Percentiles rank a stretch among this genome's conserved stretches.
Conservation (phyloP, 2,797 vertebrate species). For the Emys orbicularis region DNA sequence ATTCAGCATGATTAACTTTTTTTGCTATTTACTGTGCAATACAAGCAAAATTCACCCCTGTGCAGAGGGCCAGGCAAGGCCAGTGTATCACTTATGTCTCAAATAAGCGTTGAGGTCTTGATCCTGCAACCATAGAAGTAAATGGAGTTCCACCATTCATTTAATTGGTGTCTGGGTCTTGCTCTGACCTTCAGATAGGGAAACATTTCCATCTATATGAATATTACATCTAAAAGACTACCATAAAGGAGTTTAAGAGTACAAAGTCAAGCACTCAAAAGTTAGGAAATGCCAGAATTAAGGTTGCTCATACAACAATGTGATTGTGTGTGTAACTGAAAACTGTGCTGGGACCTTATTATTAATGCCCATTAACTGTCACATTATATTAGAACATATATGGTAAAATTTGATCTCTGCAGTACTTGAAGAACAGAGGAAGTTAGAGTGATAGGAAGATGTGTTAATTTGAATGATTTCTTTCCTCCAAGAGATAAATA, state of each 20-base stretch:
- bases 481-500: constrained; percentile 22
- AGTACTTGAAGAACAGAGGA: background rate
- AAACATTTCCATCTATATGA: background rate
- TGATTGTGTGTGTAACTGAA: background rate
- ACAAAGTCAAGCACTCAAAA: background rate
- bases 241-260: background rate
- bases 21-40: background rate
- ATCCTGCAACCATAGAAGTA: background rate
- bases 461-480: constrained; percentile 1
- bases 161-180: background rate
- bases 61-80: background rate
- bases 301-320: background rate
- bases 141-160: background rate
- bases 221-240: background rate
- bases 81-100: background rate
- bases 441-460: background rate
- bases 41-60: background rate
- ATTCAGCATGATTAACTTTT: background rate
- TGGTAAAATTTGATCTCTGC: background rate
- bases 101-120: background rate
- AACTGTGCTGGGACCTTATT: background rate
- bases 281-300: background rate
- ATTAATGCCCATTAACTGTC: background rate
- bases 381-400: background rate
- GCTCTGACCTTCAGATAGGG: background rate